phyloP scores from a whole-genome alignment of 92 coral and sea anemone genomes.

The Phenganax subtilis region DNA sequence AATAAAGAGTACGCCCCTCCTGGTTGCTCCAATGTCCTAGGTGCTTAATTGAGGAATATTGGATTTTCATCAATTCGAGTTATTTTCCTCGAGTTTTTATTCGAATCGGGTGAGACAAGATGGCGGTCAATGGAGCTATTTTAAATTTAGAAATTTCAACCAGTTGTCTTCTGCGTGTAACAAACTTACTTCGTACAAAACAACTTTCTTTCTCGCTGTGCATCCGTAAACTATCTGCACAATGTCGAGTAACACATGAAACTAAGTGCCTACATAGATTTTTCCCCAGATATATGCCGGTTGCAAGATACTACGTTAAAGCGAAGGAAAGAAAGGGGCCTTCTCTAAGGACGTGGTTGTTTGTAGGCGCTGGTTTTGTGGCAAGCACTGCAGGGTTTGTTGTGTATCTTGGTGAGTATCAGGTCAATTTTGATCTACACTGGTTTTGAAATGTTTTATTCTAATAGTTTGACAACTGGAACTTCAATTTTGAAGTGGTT shows the following conservation, averaged over 20 bases:
- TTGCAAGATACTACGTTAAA: constrained; percentile 78
- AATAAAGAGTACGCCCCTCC: too few species aligned
- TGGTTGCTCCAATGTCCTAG: too few species aligned
- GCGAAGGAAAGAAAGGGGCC: constrained; percentile 95
- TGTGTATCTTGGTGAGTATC: constrained; percentile 62
- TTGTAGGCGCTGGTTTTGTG: constrained; percentile 61
- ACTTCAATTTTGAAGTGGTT: neutral
- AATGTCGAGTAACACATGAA: neutral
- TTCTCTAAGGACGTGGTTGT: constrained; percentile 62
- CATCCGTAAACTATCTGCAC: constrained; percentile 13
- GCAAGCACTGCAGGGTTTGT: constrained; percentile 57
- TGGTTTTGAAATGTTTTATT: too few species aligned
- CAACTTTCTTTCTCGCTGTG: neutral
- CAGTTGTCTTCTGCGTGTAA: constrained; percentile 8
- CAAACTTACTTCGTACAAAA: neutral
- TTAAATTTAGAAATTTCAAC: neutral
- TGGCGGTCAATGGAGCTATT: constrained; percentile 2
- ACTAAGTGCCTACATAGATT: neutral
- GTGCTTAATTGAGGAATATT: too few species aligned
- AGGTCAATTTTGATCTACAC: neutral
- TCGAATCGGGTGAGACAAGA: constrained; percentile 10
- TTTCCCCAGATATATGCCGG: constrained; percentile 52
- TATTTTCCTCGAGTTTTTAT: neutral
- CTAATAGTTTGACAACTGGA: too few species aligned
- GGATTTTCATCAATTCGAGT: neutral